Evolutionary conservation across 2,888 invertebrate genomes (phyloP).

Genomic region (Zaprionus lineosus): DNA sequence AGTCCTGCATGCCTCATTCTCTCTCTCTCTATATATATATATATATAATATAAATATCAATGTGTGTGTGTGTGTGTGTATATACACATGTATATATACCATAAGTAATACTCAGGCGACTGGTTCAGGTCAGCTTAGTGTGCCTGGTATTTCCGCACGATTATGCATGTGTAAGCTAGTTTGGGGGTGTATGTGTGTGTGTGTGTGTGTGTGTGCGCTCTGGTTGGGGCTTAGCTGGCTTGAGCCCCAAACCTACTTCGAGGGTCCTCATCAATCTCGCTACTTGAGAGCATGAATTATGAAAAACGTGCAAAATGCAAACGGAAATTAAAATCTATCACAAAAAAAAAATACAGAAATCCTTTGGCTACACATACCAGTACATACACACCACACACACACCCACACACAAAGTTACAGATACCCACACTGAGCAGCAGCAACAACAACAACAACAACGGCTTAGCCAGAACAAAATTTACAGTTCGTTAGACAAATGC

Average conservation of each 20-base stretch:
- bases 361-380: conserved; percentile 26
- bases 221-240: conserved; percentile 48
- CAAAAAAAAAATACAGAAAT: conserved; percentile 35
- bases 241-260: conserved; percentile 32
- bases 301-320: conserved; percentile 74
- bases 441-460: conserved; percentile 18
- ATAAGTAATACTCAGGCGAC: conserved; percentile 65
- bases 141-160: conserved; percentile 74
- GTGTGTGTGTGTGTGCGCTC: conserved; percentile 6
- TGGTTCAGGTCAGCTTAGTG: conserved; percentile 72
- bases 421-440: not conserved
- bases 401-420: conserved; percentile 4
- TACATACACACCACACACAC: conserved; percentile 15
- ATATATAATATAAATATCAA: too few species aligned
- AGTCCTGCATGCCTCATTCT: too few species aligned
- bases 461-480: conserved; percentile 52
- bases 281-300: conserved; percentile 76
- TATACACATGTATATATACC: conserved; percentile 15
- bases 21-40: too few species aligned
- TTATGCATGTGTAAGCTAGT: conserved; percentile 58
- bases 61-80: not conserved
- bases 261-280: conserved; percentile 73
- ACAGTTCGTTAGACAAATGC: conserved; percentile 76
- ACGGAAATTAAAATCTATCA: conserved; percentile 76
- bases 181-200: conserved; percentile 9